Evolutionary conservation across 2,888 invertebrate genomes (phyloP), one percentile per base, ranked within the genome.

Genomic region (Peribatodes rhomboidaria): DNA sequence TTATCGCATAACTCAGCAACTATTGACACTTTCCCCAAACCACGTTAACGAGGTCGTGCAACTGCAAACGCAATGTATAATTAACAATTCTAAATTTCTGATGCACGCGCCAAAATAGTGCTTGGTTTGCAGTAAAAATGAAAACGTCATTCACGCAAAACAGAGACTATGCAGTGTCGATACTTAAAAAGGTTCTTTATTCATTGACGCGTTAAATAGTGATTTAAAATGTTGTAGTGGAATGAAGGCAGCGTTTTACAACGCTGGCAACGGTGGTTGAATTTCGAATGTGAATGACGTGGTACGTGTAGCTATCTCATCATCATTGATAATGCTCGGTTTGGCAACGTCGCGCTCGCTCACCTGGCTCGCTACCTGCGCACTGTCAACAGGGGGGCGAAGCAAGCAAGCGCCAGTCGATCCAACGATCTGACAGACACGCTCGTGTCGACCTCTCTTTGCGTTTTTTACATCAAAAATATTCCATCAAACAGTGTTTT

Each of bases 341-440:
- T 85, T 90, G 93, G 92, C 92, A 93, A 93, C 92, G 90, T 86
- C 91, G 92, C 92, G 68, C 89, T 89, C 89, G 90, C 91, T 91
- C 92, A 91, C 91, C 89, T 86, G 92, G 91, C 90, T 33, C 35
- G 86, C 85, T 91, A 90, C 92, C 91, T 92, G 92, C 90, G 91
- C 91, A 90, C 80, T 90, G 91, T 83, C 92, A 91, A 89, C 87
- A 86, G 90, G 90, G 90, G 91, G 90, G 89, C 87, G 50, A 81
- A 82, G 86, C 85, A 58, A 78, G 77, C 80, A n/a, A 77, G 77
- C 81, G 78, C 78, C 87, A 91, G 91, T 92, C 89, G 89, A 86
- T 84, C 85, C 86, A 75, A 78, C 85, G 86, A 87, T 81, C 84
- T 81, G 84, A 84, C 87, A 79, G 82, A 84, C 85, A 81, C 86